These are phyloP conservation scores for Orgyia antiqua DNA, from an alignment of 2,888 invertebrate genomes.

Conservation along the genomic window DNA sequence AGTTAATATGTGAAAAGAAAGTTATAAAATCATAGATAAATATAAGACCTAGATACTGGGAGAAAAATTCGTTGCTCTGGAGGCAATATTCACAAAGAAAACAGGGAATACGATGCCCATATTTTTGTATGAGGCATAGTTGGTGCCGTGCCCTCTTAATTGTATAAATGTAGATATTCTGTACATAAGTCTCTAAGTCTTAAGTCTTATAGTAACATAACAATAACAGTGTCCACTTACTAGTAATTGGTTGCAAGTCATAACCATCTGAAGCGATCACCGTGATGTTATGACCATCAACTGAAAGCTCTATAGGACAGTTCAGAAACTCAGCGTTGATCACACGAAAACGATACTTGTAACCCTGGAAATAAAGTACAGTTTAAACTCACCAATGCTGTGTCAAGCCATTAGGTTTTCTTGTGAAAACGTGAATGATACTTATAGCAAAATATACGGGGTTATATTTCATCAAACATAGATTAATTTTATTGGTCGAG, in stretches of 20 bases:
- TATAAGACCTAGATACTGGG: too few species aligned
- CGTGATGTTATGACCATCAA: conserved; percentile 89
- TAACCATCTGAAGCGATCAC: conserved; percentile 89
- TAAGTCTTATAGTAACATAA: too few species aligned
- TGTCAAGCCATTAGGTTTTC: conserved; percentile 1
- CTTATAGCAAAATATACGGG: neutral
- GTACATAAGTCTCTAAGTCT: too few species aligned
- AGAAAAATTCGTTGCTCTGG: too few species aligned
- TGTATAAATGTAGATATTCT: too few species aligned
- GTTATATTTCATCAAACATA: neutral
- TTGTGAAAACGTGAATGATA: conserved; percentile 4
- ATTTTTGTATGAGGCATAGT: too few species aligned
- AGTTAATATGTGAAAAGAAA: too few species aligned
- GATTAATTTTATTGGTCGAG: too few species aligned
- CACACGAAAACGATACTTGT: conserved; percentile 87
- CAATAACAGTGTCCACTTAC: conserved; percentile 55
- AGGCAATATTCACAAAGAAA: too few species aligned
- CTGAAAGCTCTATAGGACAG: conserved; percentile 89
- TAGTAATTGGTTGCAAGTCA: conserved; percentile 85
- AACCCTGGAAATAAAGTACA: conserved; percentile 72
- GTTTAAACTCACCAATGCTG: conserved; percentile 3
- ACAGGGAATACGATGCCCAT: too few species aligned
- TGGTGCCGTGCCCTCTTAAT: too few species aligned
- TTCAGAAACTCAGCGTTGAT: conserved; percentile 93
- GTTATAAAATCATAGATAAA: too few species aligned